Base-by-base conservation (phyloP, 2,888 invertebrate species). In the Antitype chi region DNA sequence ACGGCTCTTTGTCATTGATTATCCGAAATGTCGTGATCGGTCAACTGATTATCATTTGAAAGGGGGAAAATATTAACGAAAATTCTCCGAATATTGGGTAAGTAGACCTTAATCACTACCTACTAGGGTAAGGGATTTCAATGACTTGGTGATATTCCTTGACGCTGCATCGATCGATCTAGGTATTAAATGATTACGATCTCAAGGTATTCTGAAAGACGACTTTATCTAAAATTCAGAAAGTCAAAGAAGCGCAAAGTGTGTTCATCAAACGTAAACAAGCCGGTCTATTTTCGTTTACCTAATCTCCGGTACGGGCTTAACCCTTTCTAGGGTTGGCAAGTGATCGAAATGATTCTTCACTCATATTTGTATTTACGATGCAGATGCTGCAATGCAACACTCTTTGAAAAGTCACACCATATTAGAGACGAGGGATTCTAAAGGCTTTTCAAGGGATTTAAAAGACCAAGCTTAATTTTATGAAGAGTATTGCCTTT, bases 201-300 rank as follows among this genome's bases (percentile, higher is more conserved):
- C 75, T 81, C 32, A 77, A 68, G 59, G 74, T 82, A 75, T 82
- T 79, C 68, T 76, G 62, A 74, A 76, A 86, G 74, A 57, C 68
- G 53, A 81, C 81, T 87, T 82, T 81, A 90, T 89, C 80, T 86
- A 86, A 89, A 89, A 90, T 91, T 90, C 90, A 87, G 84, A 90
- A 91, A 89, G 88, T 89, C 88, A 88, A 89, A 90, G 91, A 90
- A 91, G 90, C 88, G 82, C 87, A 82, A 89, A 89, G 87, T 89
- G 86, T 88, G 85, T 88, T 90, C 90, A 90, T 89, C 82, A 90
- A 90, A 92, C 88, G 91, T 90, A 92, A 92, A 93, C 91, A 91
- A 88, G 82, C 85, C 80, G 80, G 88, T 93, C 90, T 92, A 92
- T 94, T 94, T 93, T 93, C 91, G 91, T 93, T 93, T 92, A 92